Base-by-base conservation (phyloP, 2,888 invertebrate genomes). In the Troides aeacus region DNA sequence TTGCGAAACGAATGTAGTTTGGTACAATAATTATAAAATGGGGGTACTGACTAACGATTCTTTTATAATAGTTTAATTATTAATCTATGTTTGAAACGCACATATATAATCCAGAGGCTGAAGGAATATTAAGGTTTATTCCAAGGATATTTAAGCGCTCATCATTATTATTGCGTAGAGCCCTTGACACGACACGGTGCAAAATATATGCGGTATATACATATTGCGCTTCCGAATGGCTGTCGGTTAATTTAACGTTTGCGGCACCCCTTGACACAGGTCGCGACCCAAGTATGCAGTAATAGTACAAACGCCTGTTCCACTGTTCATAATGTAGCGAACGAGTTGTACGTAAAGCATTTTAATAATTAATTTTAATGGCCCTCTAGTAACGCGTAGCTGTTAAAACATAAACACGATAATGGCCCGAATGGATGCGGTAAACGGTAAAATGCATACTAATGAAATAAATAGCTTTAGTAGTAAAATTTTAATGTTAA, bases 391-490 rank as follows among this genome's bases (percentile, higher is more conserved):
- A 53, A 53, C 8, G n/a, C n/a, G 53, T 53, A n/a, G 53, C 53
- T 53, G 53, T 62, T 21, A 46, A 10, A 62, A 46, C 62, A 12
- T 39, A 18, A 42, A 62, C 21, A 4, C 46, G n/a, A 39, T 62
- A 62, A 62, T 62, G 42, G 62, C n/a, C 42, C 17, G 21, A 62
- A 62, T 62, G 62, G 21, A 21, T 60, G 39, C 21, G 12, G 62
- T 46, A 21, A 62, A 39, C 36, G n/a, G 42, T 62, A 21, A n/a
- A 62, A 39, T 62, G 42, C 62, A 62, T 42, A 12, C 39, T 42
- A 21, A 61, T 17, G 39, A 62, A 42, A 58, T 46, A 46, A 15
- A 10, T 39, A 39, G 10, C 1, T 2, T 15, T 46, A 12, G 12
- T 1, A 12, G 0, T 46, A 46, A 46, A 46, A 15, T 15, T 46